Base-by-base conservation (phyloP, 2,888 invertebrate species). In the Hypomecis punctinalis region DNA sequence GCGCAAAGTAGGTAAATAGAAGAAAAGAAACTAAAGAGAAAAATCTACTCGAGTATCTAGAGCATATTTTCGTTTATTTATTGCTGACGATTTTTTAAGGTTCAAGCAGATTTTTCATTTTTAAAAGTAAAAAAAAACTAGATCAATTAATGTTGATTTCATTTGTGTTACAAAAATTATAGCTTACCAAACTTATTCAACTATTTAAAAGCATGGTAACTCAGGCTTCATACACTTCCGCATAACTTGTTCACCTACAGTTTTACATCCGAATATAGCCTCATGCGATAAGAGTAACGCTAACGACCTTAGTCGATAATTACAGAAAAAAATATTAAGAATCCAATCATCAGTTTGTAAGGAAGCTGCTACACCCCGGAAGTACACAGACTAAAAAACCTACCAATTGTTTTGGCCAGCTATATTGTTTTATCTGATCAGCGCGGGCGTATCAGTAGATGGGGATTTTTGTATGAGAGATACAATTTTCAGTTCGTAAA, bases 351-450 rank as follows among this genome's bases (percentile, higher is more conserved):
- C 45, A 40, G 37, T 61, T 42, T 64, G 62, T 58, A 61, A 66
- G 71, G 67, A 67, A 71, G 67, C 52, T 59, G 49, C 53, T 48
- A 33, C 47, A 36, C n/a, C n/a, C 13, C 61, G 68, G 63, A 65
- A 67, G 56, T 60, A 64, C 46, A 59, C 43, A 56, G 8, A 9
- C n/a, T 7, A 37, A 49, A 49, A 61, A 48, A 48, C 33, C 6
- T 3, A 39, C 43, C 43, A 40, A 53, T 61, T 47, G 35, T 49
- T 55, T 23, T 42, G 33, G 42, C 11, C 46, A 36, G 40, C 36
- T 48, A 49, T 48, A 57, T 40, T 47, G 46, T 47, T 11, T 56
- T 46, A 46, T 39, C 10, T 46, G 35, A 23, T 1, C 10, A n/a
- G n/a, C n/a, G n/a, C n/a, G n/a, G 9, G 35, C 9, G 9, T 35